phyloP scores from a whole-genome alignment of 1,140 invertebrate species.

The Hesperophylax magnus region DNA sequence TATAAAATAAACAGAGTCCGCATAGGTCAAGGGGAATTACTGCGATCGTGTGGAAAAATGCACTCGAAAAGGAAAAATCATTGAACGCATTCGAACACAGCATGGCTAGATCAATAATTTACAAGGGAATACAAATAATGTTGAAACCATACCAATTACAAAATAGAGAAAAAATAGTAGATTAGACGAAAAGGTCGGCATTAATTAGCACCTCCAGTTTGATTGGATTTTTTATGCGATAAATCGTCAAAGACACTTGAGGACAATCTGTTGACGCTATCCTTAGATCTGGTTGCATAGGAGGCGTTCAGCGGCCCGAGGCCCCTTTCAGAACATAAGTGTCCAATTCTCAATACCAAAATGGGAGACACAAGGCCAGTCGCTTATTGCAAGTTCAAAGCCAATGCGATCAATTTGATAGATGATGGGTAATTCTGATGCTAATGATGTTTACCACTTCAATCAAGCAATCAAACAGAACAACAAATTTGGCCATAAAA shows the following conservation, averaged over 20 bases:
- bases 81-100: background rate
- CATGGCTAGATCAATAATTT: no score
- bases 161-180: no score
- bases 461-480: no score
- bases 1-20: background rate
- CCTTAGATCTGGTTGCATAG: background rate
- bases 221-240: no score
- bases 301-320: constrained; percentile 3
- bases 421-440: background rate
- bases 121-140: no score
- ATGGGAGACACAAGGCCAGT: constrained; percentile 30
- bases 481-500: no score
- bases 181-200: no score
- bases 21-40: constrained; percentile 29
- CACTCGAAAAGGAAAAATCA: constrained; percentile 29
- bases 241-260: background rate
- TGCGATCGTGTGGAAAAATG: constrained; percentile 22
- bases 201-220: no score
- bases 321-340: background rate
- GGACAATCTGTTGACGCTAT: background rate
- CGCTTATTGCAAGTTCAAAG: constrained; percentile 34
- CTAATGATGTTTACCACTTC: background rate
- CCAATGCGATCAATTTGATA: constrained; percentile 25
- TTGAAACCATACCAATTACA: no score
- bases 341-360: constrained; percentile 20